Percentiles rank a stretch among this genome's conserved stretches.
Evolutionary conservation across 1,140 invertebrate genomes (phyloP).

Genomic region (Neuroterus valhalla): DNA sequence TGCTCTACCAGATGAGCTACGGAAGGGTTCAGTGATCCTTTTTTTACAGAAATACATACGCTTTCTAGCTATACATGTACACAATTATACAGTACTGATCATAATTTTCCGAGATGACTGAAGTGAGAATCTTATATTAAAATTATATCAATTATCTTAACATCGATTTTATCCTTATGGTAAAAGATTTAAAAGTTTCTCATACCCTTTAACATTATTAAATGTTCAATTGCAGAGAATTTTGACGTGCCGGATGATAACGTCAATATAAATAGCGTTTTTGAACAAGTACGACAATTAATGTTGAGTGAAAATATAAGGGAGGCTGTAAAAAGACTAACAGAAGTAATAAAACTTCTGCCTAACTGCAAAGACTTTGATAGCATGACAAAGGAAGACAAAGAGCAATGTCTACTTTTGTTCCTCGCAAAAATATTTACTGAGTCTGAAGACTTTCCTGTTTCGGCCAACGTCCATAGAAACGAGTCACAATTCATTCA

Average conservation of each 20-base stretch:
- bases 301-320: slow-evolving; percentile 64
- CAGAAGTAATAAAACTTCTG: slow-evolving; percentile 54
- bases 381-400: slow-evolving; percentile 55
- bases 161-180: neutral
- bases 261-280: slow-evolving; percentile 55
- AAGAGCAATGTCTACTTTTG: slow-evolving; percentile 64
- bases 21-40: too few species aligned
- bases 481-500: neutral
- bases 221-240: slow-evolving; percentile 43
- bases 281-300: slow-evolving; percentile 68
- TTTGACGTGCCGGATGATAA: slow-evolving; percentile 46
- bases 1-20: too few species aligned
- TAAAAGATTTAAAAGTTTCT: neutral
- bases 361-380: slow-evolving; percentile 54
- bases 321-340: slow-evolving; percentile 61
- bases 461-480: neutral
- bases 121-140: too few species aligned
- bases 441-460: slow-evolving; percentile 56
- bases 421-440: slow-evolving; percentile 70
- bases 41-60: too few species aligned
- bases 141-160: too few species aligned
- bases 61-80: too few species aligned
- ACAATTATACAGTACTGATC: too few species aligned
- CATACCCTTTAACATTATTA: neutral
- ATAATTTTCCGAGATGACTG: too few species aligned